phyloP scores from a whole-genome alignment of 2,113 vertebrate genomes.

The Micronycteris hirsuta region DNA sequence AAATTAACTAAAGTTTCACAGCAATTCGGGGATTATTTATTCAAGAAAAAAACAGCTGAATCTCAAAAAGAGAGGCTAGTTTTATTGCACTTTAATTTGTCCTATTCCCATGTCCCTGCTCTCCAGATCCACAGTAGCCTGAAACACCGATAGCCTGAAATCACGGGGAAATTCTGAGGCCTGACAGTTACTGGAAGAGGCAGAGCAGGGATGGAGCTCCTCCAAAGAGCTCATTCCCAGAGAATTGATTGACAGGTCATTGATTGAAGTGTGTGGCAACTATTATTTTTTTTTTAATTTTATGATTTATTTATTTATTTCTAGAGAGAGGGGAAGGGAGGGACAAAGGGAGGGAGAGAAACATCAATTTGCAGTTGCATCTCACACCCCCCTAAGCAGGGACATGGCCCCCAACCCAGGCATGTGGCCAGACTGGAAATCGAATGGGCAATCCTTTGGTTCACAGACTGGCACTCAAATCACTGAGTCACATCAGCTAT shows the following conservation, averaged over 20 bases:
- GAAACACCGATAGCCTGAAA: neutral
- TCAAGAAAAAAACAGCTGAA: neutral
- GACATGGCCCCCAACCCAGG: too few species aligned
- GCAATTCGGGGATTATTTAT: neutral
- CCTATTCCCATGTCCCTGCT: neutral
- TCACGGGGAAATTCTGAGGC: neutral
- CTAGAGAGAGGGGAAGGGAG: too few species aligned
- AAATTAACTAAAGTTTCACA: neutral
- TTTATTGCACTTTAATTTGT: neutral
- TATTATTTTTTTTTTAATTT: neutral
- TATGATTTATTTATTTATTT: too few species aligned
- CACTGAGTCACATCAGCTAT: too few species aligned
- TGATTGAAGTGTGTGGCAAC: neutral
- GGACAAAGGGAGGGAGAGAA: too few species aligned
- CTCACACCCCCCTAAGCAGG: too few species aligned
- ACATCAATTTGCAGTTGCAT: too few species aligned
- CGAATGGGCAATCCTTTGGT: too few species aligned
- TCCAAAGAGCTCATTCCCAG: neutral
- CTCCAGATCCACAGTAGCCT: neutral
- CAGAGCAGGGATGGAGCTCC: neutral
- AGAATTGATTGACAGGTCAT: neutral
- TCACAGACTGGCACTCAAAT: too few species aligned
- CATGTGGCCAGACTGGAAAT: too few species aligned
- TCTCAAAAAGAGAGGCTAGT: neutral
- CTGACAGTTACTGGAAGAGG: neutral